Evolutionary conservation across 2,888 invertebrate species (phyloP).

Genomic region (Idaea straminata): DNA sequence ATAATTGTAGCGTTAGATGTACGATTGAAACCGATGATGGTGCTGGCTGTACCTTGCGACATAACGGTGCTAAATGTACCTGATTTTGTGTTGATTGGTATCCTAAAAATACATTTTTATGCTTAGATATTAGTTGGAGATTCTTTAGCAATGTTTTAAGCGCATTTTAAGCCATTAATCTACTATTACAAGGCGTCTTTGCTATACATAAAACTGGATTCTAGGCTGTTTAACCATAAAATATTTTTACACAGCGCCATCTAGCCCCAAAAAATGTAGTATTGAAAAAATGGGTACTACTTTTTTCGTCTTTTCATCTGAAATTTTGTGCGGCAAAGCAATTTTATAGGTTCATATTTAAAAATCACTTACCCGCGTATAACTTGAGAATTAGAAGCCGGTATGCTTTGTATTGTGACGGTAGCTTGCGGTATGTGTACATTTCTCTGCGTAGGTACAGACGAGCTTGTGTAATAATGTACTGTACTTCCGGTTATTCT

Average conservation of each 20-base stretch:
- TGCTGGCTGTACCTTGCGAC: conserved; percentile 73
- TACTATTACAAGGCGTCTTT: no score
- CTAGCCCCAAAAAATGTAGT: no score
- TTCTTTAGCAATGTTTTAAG: conserved; percentile 1
- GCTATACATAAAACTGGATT: no score
- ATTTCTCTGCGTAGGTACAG: conserved; percentile 41
- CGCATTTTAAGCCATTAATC: neutral
- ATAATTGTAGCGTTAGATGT: conserved; percentile 64
- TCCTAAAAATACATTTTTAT: conserved; percentile 43
- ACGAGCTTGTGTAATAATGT: conserved; percentile 54
- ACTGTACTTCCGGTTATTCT: conserved; percentile 65
- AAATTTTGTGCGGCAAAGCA: neutral
- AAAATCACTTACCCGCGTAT: conserved; percentile 57
- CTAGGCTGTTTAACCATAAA: no score
- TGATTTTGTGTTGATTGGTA: conserved; percentile 69
- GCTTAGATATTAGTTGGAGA: neutral
- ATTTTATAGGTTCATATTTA: neutral
- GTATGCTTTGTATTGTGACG: conserved; percentile 68
- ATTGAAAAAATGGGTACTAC: no score
- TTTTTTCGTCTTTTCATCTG: no score
- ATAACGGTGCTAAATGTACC: conserved; percentile 73
- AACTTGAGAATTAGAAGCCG: conserved; percentile 63
- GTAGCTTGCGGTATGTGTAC: conserved; percentile 65
- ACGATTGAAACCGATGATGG: conserved; percentile 72
- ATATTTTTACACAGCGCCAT: no score